Base-by-base conservation (phyloP, 1,140 invertebrate genomes). In the Halictus rubicundus region DNA sequence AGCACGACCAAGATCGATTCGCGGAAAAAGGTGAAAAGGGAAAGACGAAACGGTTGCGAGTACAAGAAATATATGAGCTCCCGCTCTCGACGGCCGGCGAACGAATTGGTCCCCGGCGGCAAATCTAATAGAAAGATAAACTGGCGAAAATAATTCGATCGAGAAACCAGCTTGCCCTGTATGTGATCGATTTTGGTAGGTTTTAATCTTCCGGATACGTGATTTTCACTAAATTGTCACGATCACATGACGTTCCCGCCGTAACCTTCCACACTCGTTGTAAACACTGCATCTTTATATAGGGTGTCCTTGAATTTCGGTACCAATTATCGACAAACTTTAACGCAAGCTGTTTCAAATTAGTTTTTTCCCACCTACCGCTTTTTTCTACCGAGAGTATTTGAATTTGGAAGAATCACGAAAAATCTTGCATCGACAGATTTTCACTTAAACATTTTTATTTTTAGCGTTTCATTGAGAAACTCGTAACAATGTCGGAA, bases 231-330 rank as follows among this genome's bases (percentile, higher is more conserved):
- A 16, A 42, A 61, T 63, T 78, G 63, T 46, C 27, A 19, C n/a
- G 27, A 60, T 70, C 68, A 65, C 66, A 72, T 78, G 42, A 74
- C 69, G 59, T 86, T 87, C 84, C 85, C 81, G 84, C 78, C 85
- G 81, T 86, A 86, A 86, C 81, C 84, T 83, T 81, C 68, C 27
- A 61, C 64, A 21, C 61, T 78, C 23, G 68, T 69, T 84, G 69
- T 84, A 84, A 80, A 84, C 82, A 84, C 42, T 54, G 69, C 72
- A 23, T 59, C 49, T 61, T 68, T 68, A 59, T 73, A 52, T 57
- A 63, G 57, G 68, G 57, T 79, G 76, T 65, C 52, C 54, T 71
- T 74, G 70, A 82, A 68, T 70, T 66, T 46, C 16, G 12, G 5
- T 61, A 14, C 25, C 10, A 70, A 27, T 3, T 14, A 42, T 68